phyloP scores from a whole-genome alignment of 2,113 vertebrate genomes.

The Megalops atlanticus region DNA sequence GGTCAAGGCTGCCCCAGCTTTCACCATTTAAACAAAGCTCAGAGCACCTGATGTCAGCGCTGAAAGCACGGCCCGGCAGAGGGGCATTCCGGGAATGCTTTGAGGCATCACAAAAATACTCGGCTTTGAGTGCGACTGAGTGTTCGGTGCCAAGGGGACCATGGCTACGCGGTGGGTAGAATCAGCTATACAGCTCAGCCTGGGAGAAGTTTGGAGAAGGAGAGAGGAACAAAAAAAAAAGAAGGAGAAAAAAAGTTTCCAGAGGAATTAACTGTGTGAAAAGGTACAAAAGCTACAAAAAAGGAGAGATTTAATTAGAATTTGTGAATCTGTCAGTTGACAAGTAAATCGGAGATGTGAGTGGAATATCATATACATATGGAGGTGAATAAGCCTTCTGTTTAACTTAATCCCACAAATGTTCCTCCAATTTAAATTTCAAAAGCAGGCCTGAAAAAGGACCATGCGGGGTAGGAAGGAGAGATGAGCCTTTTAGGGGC shows the following conservation, averaged over 20 bases:
- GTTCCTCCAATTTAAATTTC: constrained; percentile 16
- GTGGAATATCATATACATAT: neutral
- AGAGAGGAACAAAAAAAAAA: neutral
- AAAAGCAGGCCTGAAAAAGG: constrained; percentile 22
- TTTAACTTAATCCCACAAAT: constrained; percentile 17
- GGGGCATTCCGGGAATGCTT: neutral
- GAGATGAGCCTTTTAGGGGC: constrained; percentile 18
- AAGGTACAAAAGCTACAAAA: neutral
- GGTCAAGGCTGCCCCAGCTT: constrained; percentile 43
- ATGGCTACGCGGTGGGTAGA: neutral
- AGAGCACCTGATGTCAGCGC: constrained; percentile 16
- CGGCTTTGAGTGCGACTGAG: neutral
- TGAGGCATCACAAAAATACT: neutral
- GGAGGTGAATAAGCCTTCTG: constrained; percentile 6
- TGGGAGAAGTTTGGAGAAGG: neutral
- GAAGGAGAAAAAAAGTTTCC: neutral
- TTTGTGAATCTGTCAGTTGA: neutral
- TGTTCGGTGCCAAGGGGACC: neutral
- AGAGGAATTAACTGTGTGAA: neutral
- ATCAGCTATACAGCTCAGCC: neutral
- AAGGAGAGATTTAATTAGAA: constrained; percentile 11
- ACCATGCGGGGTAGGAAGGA: constrained; percentile 28
- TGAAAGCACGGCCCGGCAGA: neutral
- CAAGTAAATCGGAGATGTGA: neutral
- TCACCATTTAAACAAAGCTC: constrained; percentile 23